These are phyloP conservation scores for Umimayanthus kanabou DNA, from an alignment of 92 coral and sea anemone genomes.

Conservation along the genomic window DNA sequence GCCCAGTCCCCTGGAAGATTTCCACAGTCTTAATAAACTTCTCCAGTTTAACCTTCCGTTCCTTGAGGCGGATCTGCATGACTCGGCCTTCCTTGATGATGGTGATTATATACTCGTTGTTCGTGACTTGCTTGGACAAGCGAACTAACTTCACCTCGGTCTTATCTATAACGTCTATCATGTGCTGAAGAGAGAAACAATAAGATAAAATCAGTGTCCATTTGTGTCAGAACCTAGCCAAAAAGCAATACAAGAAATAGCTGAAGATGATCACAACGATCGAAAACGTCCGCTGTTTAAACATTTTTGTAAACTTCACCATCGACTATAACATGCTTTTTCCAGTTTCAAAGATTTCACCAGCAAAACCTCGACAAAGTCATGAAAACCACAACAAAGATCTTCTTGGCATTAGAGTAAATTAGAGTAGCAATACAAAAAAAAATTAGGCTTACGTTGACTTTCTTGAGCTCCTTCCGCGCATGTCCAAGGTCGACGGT, in stretches of 20 bases:
- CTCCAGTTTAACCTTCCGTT: slow-evolving; percentile 86
- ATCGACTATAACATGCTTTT: no score
- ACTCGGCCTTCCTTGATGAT: slow-evolving; percentile 87
- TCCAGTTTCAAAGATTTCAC: no score
- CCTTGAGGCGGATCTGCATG: slow-evolving; percentile 86
- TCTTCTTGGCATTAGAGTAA: neutral
- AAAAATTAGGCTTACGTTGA: slow-evolving; percentile 63
- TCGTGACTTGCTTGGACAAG: slow-evolving; percentile 81
- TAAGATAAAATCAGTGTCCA: neutral
- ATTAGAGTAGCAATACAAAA: neutral
- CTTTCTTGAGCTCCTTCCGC: slow-evolving; percentile 76
- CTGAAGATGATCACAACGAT: no score
- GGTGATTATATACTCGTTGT: slow-evolving; percentile 88
- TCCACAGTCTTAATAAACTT: slow-evolving; percentile 88
- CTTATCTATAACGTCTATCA: slow-evolving; percentile 84
- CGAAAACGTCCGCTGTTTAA: neutral
- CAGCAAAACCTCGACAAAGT: neutral
- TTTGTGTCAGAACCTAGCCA: no score
- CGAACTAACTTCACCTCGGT: slow-evolving; percentile 84
- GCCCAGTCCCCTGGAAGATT: slow-evolving; percentile 80
- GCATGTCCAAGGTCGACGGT: slow-evolving; percentile 74
- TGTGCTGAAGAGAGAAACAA: slow-evolving; percentile 49
- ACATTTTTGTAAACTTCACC: no score
- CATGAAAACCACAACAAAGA: neutral
- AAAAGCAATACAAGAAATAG: no score